These are phyloP conservation scores for Syndactyla subalaris DNA, from an alignment of 2,797 vertebrate genomes.

Conservation along the genomic window DNA sequence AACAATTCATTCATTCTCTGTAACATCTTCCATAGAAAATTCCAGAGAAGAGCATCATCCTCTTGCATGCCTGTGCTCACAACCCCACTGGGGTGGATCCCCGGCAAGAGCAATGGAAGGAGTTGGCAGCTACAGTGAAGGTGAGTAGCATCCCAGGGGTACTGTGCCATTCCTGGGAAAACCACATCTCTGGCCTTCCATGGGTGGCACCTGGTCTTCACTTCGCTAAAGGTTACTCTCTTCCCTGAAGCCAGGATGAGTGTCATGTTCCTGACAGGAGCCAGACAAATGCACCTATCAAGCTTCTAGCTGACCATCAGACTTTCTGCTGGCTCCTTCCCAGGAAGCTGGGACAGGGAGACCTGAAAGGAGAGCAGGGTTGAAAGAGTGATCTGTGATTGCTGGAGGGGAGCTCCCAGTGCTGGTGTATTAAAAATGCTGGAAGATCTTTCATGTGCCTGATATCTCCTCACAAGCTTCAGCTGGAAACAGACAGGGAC, in stretches of 20 bases:
- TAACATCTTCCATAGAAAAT: slow-evolving; percentile 86
- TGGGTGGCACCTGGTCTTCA: neutral
- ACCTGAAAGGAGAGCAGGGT: neutral
- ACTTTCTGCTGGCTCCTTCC: neutral
- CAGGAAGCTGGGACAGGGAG: neutral
- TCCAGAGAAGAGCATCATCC: slow-evolving; percentile 91
- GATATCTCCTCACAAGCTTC: neutral
- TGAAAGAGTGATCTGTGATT: neutral
- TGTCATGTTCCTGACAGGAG: neutral
- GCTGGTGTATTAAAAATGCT: neutral
- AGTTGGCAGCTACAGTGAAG: slow-evolving; percentile 87
- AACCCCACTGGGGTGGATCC: slow-evolving; percentile 99
- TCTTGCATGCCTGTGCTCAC: slow-evolving; percentile 96
- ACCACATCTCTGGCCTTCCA: neutral
- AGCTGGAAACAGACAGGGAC: neutral
- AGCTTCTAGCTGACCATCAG: neutral
- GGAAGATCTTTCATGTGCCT: neutral
- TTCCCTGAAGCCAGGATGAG: neutral
- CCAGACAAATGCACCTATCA: neutral
- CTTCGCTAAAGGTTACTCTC: neutral
- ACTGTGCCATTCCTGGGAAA: neutral
- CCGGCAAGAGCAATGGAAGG: slow-evolving; percentile 93
- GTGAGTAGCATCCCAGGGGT: slow-evolving; percentile 67
- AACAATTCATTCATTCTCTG: neutral
- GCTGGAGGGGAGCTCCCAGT: neutral